Percentiles rank a stretch among this genome's conserved stretches.
These are phyloP conservation scores for Crenuchus spilurus DNA, from an alignment of 2,797 vertebrate species.

Conservation along the genomic window DNA sequence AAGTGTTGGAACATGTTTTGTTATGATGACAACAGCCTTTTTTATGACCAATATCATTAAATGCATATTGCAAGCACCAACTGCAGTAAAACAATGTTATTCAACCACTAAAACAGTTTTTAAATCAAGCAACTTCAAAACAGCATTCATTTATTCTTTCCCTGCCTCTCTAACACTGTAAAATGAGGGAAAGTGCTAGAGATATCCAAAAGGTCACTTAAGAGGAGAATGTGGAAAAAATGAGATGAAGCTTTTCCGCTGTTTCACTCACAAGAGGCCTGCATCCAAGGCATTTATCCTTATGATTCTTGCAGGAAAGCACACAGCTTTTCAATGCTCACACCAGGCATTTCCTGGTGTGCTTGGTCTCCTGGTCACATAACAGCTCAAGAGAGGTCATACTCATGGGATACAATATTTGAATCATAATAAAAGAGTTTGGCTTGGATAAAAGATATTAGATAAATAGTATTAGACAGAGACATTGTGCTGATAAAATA, in stretches of 20 bases:
- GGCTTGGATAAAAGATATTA: not conserved
- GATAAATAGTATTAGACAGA: not conserved
- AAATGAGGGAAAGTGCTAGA: not conserved
- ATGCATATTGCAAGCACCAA: not conserved
- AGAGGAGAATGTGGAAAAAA: conserved; percentile 34
- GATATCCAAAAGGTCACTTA: conserved; percentile 10
- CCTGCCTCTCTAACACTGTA: not conserved
- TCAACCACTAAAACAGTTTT: no score
- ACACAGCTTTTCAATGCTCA: conserved; percentile 3
- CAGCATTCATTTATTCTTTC: not conserved
- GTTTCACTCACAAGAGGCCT: conserved; percentile 7
- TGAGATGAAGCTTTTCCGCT: conserved; percentile 14
- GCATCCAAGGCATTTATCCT: conserved; percentile 11
- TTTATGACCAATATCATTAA: not conserved
- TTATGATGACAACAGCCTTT: no score
- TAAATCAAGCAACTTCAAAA: not conserved
- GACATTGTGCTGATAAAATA: not conserved
- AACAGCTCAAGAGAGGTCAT: conserved; percentile 20
- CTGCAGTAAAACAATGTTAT: no score
- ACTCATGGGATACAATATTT: not conserved
- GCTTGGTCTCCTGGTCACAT: conserved; percentile 9
- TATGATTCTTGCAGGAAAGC: conserved; percentile 5
- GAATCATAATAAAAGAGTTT: conserved; percentile 10
- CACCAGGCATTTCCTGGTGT: conserved; percentile 2
- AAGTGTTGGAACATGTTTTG: not conserved